Percentiles rank a stretch among this genome's conserved stretches.
These are phyloP conservation scores for Sepioteuthis lessoniana DNA, from an alignment of 2,888 invertebrate species.

Conservation along the genomic window DNA sequence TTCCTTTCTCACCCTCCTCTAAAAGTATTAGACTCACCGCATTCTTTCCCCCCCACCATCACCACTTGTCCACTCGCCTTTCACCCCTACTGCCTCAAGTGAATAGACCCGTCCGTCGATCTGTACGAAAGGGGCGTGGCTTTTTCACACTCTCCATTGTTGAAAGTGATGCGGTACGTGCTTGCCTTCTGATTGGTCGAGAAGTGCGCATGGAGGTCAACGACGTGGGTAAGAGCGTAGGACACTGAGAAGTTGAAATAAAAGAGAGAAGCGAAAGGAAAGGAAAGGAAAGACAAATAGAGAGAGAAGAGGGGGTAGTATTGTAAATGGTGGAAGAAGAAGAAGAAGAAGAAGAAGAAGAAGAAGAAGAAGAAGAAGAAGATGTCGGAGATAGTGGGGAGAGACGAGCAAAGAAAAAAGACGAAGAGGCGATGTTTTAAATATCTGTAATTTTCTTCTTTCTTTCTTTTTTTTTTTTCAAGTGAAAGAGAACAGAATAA, in stretches of 20 bases:
- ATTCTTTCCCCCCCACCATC: no score
- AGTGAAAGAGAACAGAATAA: no score
- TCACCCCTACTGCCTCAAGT: background rate
- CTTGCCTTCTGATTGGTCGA: background rate
- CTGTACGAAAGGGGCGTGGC: conserved; percentile 2
- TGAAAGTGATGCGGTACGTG: conserved; percentile 2
- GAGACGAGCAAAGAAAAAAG: no score
- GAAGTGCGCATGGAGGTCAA: conserved; percentile 33
- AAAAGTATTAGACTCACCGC: background rate
- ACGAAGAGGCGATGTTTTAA: no score
- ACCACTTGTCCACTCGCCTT: background rate
- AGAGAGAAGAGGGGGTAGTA: background rate
- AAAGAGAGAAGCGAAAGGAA: background rate
- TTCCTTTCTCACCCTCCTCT: background rate
- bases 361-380: no score
- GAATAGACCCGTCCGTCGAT: conserved; percentile 19
- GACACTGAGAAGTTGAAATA: background rate
- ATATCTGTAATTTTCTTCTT: no score
- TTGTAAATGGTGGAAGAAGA: background rate
- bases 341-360: no score
- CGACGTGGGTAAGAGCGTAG: background rate
- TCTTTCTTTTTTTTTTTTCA: no score
- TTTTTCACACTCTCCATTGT: background rate
- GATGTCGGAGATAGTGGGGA: no score
- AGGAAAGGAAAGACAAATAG: background rate